These are phyloP conservation scores for Agrilus mali DNA, from an alignment of 2,888 invertebrate genomes.

Conservation along the genomic window DNA sequence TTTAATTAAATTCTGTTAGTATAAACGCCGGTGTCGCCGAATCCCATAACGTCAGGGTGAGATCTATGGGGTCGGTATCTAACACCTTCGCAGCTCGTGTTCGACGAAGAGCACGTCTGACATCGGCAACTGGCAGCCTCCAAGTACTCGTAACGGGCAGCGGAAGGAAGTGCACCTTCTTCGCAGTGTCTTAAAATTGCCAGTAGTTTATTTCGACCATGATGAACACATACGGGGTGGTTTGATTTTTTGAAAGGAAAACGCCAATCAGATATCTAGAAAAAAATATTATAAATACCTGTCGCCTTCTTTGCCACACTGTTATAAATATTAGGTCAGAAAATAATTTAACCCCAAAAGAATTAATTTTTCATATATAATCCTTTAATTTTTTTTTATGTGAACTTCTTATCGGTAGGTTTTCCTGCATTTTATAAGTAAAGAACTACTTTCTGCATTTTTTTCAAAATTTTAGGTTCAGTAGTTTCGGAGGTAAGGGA, in stretches of 20 bases:
- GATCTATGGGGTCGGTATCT: constrained; percentile 38
- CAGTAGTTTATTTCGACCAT: constrained; percentile 49
- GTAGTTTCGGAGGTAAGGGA: too few relatives aligned
- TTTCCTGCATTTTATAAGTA: too few relatives aligned
- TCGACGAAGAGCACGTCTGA: constrained; percentile 51
- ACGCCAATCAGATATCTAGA: constrained; percentile 73
- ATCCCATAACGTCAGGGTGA: constrained; percentile 26
- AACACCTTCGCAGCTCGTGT: constrained; percentile 59
- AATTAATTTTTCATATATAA: too few relatives aligned
- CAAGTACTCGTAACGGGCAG: constrained; percentile 61
- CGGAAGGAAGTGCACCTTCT: constrained; percentile 53
- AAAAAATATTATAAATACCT: constrained; percentile 5
- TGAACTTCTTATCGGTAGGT: too few relatives aligned
- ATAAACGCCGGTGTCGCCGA: constrained; percentile 7
- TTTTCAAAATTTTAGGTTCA: too few relatives aligned
- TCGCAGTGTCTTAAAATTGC: constrained; percentile 63
- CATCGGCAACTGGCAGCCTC: constrained; percentile 72
- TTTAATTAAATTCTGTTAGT: too few relatives aligned
- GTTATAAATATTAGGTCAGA: too few relatives aligned
- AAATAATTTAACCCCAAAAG: too few relatives aligned
- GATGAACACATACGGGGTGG: constrained; percentile 79
- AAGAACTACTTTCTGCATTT: too few relatives aligned
- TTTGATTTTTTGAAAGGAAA: constrained; percentile 77
- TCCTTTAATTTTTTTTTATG: too few relatives aligned
- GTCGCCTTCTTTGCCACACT: too few relatives aligned